Base-by-base conservation (phyloP, 1,140 invertebrate genomes). In the Cherax quadricarinatus region DNA sequence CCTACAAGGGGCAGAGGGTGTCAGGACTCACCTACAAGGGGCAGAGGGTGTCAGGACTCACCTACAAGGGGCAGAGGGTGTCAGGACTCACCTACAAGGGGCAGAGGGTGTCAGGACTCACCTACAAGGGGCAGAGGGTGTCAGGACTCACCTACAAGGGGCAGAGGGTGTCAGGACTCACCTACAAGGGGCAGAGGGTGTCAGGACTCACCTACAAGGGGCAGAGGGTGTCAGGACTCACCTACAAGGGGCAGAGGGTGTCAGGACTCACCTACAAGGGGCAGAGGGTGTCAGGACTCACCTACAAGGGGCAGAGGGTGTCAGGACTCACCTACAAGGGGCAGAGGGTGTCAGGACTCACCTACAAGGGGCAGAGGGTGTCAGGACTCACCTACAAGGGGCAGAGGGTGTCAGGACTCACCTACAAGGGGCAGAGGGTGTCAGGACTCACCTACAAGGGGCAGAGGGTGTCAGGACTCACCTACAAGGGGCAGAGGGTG, bases 1-100 rank as follows among this genome's bases (percentile, higher is more conserved):
- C 90, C 62, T 91, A 75, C 6, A 86, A n/a, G n/a, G n/a, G n/a
- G n/a, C n/a, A 41, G 30, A 41, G 30, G 30, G 30, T 41, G 30
- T 41, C 30, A 41, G 30, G 30, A 41, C 4, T 41, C 30, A 41
- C 30, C 30, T 41, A 75, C 6, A 2, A 57, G 1, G 53, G 0
- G 9, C 53, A 57, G 53, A 14, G 3, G 14, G 3, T 14, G 9
- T 14, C 14, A 14, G 5, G 3, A 78, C 21, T 5, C 51, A 91
- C 90, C 62, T 91, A 75, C 6, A 86, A n/a, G n/a, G n/a, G n/a
- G n/a, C n/a, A 41, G 30, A 41, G 30, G 30, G 30, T 41, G 30
- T 41, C 30, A 41, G 30, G 30, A 41, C 4, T 41, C 30, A 41
- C 30, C 30, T 41, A 75, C 6, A 2, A 57, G 1, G 53, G 0